phyloP scores from a whole-genome alignment of 1,140 invertebrate species.

The Copidosoma floridanum region DNA sequence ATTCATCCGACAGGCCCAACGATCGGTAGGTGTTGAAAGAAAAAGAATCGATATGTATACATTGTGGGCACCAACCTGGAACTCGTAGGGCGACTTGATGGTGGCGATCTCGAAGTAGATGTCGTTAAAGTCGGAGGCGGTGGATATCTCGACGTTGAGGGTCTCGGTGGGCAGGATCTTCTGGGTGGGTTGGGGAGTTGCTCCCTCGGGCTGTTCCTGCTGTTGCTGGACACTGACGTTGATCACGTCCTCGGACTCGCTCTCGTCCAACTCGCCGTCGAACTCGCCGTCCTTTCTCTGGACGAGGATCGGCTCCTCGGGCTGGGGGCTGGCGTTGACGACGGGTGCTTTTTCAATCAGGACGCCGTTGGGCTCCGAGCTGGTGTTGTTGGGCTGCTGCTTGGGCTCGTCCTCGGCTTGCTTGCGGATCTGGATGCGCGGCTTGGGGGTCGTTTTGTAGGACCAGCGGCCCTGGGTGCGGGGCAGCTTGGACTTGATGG shows the following conservation, averaged over 20 bases:
- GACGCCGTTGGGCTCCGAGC: slow-evolving; percentile 10
- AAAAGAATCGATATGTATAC: neutral
- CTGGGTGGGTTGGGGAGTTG: slow-evolving; percentile 45
- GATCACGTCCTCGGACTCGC: slow-evolving; percentile 56
- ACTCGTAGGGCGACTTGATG: slow-evolving; percentile 84
- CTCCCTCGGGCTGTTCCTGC: slow-evolving; percentile 29
- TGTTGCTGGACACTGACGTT: slow-evolving; percentile 43
- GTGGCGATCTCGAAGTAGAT: slow-evolving; percentile 86
- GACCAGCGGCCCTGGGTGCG: slow-evolving; percentile 80
- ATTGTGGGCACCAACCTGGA: slow-evolving; percentile 67
- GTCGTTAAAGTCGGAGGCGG: slow-evolving; percentile 77
- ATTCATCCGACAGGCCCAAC: too few species aligned
- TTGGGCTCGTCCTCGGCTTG: slow-evolving; percentile 62
- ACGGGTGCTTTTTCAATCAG: neutral
- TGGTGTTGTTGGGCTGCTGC: neutral
- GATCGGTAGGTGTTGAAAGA: neutral
- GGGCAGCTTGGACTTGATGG: slow-evolving; percentile 71
- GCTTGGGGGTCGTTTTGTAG: slow-evolving; percentile 84
- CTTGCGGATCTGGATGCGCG: slow-evolving; percentile 77
- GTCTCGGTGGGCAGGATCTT: slow-evolving; percentile 67
- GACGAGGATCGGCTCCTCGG: neutral
- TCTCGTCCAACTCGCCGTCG: slow-evolving; percentile 67
- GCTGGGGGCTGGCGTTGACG: neutral
- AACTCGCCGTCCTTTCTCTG: slow-evolving; percentile 40
- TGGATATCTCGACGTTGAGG: slow-evolving; percentile 82